Percentiles rank a stretch among this genome's conserved stretches.
Conservation (phyloP, 2,797 vertebrate genomes). For the Myotis planiceps region DNA sequence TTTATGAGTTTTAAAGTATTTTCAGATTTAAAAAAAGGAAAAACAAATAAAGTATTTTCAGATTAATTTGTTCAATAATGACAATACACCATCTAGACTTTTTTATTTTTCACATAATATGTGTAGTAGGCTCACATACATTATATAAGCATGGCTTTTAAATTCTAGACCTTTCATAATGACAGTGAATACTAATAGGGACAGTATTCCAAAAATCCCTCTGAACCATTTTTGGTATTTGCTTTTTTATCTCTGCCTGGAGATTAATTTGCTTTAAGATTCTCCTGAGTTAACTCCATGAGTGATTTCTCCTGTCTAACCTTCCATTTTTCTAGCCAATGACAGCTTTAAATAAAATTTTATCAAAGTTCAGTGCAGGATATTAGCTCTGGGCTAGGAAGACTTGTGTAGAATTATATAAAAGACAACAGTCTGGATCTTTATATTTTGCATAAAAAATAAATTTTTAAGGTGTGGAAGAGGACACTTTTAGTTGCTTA, state of each 20-base stretch:
- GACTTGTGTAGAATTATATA: background rate
- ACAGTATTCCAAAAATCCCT: background rate
- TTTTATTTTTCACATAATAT: background rate
- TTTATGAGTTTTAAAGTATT: conserved; percentile 10
- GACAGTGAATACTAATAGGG: background rate
- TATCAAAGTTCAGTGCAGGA: background rate
- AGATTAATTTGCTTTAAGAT: conserved; percentile 20
- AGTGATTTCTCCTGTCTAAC: background rate
- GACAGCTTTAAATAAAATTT: conserved; percentile 46
- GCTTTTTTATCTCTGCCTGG: background rate
- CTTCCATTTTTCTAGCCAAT: background rate
- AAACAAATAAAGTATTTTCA: background rate
- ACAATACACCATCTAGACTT: background rate
- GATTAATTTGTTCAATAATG: background rate
- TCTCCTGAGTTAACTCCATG: background rate
- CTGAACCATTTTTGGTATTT: conserved; percentile 3
- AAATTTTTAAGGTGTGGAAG: background rate
- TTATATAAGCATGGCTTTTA: conserved; percentile 18
- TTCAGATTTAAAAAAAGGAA: background rate
- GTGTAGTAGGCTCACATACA: background rate
- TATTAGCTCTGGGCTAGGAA: conserved; percentile 15
- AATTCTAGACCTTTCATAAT: background rate
- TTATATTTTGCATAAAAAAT: background rate
- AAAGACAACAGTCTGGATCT: background rate
- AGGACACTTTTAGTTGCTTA: background rate